These are phyloP conservation scores for Platyrinchus mystaceus DNA, from an alignment of 2,797 vertebrate species.

Conservation along the genomic window DNA sequence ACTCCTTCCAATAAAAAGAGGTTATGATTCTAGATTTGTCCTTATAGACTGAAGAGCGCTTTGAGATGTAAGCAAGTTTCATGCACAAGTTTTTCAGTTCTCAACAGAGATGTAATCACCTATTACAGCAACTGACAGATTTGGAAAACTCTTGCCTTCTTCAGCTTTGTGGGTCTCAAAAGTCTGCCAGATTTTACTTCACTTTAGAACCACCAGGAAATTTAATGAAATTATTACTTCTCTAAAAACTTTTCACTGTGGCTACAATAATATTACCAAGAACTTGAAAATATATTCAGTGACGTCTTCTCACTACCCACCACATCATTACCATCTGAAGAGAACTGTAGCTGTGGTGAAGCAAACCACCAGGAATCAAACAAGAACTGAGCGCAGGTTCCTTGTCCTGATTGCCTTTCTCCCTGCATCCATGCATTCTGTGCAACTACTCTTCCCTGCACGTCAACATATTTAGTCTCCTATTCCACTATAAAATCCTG, in stretches of 20 bases:
- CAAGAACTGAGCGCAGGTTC: neutral
- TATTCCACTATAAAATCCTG: neutral
- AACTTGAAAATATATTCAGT: neutral
- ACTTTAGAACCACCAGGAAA: neutral
- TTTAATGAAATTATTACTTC: neutral
- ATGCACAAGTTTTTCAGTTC: neutral
- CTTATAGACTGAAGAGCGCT: neutral
- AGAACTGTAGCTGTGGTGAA: neutral
- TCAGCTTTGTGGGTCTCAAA: neutral
- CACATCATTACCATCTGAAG: neutral
- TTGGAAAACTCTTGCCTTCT: neutral
- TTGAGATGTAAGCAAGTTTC: neutral
- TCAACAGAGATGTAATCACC: neutral
- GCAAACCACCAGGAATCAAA: neutral
- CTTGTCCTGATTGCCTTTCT: neutral
- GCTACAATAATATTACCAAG: neutral
- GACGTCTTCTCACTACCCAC: neutral
- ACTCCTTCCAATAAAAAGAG: neutral
- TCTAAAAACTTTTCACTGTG: neutral
- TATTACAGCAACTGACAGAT: neutral
- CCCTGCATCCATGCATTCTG: neutral
- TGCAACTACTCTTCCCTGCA: neutral
- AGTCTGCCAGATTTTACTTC: neutral
- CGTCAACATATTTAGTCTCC: neutral
- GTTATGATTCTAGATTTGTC: neutral